Conservation (phyloP, 2,113 vertebrate species). For the Steatornis caripensis region DNA sequence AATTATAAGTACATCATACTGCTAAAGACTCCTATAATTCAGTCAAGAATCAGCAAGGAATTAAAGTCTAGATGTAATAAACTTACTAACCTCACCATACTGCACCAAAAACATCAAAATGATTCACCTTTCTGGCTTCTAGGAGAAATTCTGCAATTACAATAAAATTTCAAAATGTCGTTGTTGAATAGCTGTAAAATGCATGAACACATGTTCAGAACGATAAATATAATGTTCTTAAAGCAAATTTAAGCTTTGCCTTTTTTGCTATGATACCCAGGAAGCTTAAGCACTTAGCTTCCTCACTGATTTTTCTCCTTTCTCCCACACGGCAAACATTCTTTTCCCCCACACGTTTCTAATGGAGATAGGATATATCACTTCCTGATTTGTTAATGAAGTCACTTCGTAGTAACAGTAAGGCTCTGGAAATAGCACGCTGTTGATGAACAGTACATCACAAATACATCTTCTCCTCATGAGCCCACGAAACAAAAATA, state of each 20-base stretch:
- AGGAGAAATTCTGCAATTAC: background rate
- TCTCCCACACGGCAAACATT: background rate
- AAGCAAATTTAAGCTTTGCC: background rate
- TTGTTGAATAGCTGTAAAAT: conserved; percentile 24
- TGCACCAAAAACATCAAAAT: background rate
- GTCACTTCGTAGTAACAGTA: background rate
- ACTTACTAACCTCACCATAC: background rate
- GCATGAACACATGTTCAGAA: background rate
- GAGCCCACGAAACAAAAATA: background rate
- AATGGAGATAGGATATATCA: background rate
- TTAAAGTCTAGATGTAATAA: background rate
- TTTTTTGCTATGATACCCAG: background rate
- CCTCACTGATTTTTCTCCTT: background rate
- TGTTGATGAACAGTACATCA: background rate
- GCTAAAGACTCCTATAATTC: background rate
- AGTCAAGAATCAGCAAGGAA: conserved; percentile 11
- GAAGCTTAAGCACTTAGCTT: background rate
- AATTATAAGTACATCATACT: background rate
- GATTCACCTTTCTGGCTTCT: background rate
- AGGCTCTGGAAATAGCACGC: background rate
- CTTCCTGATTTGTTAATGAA: background rate
- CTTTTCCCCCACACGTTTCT: background rate
- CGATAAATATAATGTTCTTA: background rate
- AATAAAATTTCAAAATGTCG: background rate
- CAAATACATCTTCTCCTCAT: background rate